Conservation (phyloP, 2,888 invertebrate species). For the Drosophila sordidapex region DNA sequence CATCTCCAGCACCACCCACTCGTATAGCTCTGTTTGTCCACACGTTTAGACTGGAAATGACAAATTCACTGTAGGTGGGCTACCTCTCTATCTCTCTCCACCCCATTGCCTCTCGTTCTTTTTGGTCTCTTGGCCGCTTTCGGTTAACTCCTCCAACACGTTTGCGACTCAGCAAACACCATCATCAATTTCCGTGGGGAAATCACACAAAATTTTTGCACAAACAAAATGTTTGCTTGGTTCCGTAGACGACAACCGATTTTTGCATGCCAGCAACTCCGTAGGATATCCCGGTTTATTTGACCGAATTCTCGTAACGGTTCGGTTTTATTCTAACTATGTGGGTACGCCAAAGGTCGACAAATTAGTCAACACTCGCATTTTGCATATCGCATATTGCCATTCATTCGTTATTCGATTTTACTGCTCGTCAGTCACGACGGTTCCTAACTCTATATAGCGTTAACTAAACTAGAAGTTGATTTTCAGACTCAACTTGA, state of each 20-base stretch:
- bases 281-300: conserved; percentile 22
- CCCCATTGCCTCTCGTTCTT: not conserved
- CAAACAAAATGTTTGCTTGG: conserved; percentile 75
- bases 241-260: conserved; percentile 29
- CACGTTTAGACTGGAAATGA: conserved; percentile 80
- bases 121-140: conserved; percentile 41
- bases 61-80: conserved; percentile 80
- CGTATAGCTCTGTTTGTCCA: conserved; percentile 63
- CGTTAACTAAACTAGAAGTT: not conserved
- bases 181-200: conserved; percentile 81
- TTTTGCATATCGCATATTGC: not conserved
- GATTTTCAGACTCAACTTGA: not conserved
- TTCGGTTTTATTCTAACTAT: not conserved
- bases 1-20: not conserved
- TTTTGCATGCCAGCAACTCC: conserved; percentile 48
- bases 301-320: conserved; percentile 4
- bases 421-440: not conserved
- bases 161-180: conserved; percentile 79
- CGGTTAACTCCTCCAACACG: conserved; percentile 74
- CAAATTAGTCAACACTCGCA: conserved; percentile 16
- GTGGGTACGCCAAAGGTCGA: conserved; percentile 8
- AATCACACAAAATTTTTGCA: conserved; percentile 80
- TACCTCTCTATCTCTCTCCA: not conserved
- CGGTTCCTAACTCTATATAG: not conserved
- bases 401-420: conserved; percentile 7